Evolutionary conservation across 2,113 vertebrate species (phyloP).

Genomic region (Caloenas nicobarica): DNA sequence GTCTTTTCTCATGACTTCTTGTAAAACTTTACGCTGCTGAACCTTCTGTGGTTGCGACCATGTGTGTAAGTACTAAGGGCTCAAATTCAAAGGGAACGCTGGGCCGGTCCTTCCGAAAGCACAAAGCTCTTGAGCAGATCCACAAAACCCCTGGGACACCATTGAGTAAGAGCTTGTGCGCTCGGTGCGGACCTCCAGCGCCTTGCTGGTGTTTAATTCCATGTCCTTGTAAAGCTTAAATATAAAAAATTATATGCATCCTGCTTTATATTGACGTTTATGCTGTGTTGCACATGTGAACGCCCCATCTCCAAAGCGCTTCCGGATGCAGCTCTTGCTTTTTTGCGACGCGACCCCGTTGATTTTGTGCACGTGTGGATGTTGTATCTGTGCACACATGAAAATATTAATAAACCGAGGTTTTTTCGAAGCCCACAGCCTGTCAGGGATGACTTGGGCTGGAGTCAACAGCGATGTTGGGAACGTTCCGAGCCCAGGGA

Average conservation of each 20-base stretch:
- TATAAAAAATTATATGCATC: not conserved
- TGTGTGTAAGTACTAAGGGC: not conserved
- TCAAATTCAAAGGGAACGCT: not conserved
- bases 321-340: not conserved
- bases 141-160: not conserved
- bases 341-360: rapidly evolving
- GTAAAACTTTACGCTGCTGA: not conserved
- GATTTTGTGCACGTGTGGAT: not conserved
- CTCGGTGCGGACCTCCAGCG: not conserved
- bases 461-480: rapidly evolving
- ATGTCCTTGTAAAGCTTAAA: not conserved
- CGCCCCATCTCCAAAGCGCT: not conserved
- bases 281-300: rapidly evolving
- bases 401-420: not conserved
- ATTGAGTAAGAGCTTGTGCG: not conserved
- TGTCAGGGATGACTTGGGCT: not conserved
- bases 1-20: not conserved
- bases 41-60: not conserved
- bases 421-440: too few species aligned
- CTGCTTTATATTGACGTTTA: not conserved
- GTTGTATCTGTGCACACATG: rapidly evolving
- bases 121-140: not conserved
- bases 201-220: not conserved
- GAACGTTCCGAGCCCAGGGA: not conserved
- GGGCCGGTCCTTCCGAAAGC: not conserved